phyloP scores from a whole-genome alignment of 2,888 invertebrate species.

The Tricholauxania praeusta region DNA sequence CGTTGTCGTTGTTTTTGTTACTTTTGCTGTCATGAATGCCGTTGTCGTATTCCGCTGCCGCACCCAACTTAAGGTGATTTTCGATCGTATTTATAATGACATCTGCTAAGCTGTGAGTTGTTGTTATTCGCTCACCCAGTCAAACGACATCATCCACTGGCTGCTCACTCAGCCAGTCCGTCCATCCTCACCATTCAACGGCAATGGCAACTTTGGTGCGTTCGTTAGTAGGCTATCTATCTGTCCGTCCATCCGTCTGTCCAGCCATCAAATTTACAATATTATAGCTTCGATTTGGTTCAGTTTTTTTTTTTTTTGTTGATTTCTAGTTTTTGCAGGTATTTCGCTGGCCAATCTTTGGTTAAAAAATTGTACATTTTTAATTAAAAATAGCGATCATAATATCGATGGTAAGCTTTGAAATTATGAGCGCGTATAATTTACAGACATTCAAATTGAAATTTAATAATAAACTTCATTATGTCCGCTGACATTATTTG shows the following conservation, averaged over 20 bases:
- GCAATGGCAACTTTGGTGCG: not conserved
- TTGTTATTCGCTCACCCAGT: not conserved
- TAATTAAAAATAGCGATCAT: not conserved
- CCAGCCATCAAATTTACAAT: slow-evolving; percentile 36
- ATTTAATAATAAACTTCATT: not conserved
- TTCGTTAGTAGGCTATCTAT: not conserved
- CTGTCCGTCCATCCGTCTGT: slow-evolving; percentile 11
- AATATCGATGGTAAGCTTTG: not conserved
- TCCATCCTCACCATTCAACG: not conserved
- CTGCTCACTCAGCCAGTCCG: not conserved
- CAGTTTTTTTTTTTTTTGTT: not conserved
- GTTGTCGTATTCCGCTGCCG: slow-evolving; percentile 11
- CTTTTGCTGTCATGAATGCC: slow-evolving; percentile 9
- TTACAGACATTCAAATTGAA: not conserved
- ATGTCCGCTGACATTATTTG: no score
- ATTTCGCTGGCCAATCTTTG: slow-evolving; percentile 17
- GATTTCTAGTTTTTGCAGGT: slow-evolving; percentile 5
- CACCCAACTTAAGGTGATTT: slow-evolving; percentile 19
- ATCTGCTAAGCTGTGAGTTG: slow-evolving; percentile 17
- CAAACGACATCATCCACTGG: not conserved
- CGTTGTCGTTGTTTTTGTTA: slow-evolving; percentile 28
- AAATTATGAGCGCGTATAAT: slow-evolving; percentile 18
- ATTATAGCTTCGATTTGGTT: slow-evolving; percentile 36
- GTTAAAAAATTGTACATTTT: slow-evolving; percentile 2
- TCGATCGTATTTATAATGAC: slow-evolving; percentile 18